Evolutionary conservation across 2,113 vertebrate genomes (phyloP), one percentile per base, ranked within the genome.

Genomic region (Fulica atra): DNA sequence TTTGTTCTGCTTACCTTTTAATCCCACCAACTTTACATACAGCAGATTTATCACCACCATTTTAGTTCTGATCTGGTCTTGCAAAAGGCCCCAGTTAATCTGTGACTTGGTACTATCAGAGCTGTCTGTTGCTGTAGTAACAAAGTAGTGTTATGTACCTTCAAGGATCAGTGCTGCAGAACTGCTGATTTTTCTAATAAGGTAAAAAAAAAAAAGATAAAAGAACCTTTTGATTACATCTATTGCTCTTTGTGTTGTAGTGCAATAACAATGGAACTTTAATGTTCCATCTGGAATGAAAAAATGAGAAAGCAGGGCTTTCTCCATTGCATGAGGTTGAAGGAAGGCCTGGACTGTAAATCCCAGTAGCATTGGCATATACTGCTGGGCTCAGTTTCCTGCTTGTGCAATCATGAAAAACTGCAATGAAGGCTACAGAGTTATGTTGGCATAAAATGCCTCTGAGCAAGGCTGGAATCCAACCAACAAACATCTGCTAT

Each of bases 61-160:
- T 94, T 94, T 28, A 64, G 50, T 66, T 80, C 50, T 66, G 46
- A 66, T 51, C 59, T 74, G 44, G 35, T n/a, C 36, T n/a, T 77
- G 46, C 64, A 74, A 68, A 88, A 83, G 20, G 54, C 85, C 25
- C 10, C 23, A 38, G 77, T 60, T 93, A 19, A 56, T 63, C 65
- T 78, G 9, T 68, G 74, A 74, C 38, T 88, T 12, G 46, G 56
- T 53, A 51, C 46, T 74, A 36, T 16, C 87, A 88, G 56, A 11
- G 36, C 88, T 92, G 38, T 33, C 80, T 77, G 90, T 95, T 96
- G 85, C 88, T 96, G 92, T 90, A 94, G 86, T 88, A 95, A 94
- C 95, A 90, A 87, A 95, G 59, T 6, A 28, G 51, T 23, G 20
- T 40, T 68, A 40, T 3, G 50, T 24, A 88, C 76, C 88, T 93